phyloP scores from a whole-genome alignment of 2,888 invertebrate genomes.

The Pheosia gnoma region DNA sequence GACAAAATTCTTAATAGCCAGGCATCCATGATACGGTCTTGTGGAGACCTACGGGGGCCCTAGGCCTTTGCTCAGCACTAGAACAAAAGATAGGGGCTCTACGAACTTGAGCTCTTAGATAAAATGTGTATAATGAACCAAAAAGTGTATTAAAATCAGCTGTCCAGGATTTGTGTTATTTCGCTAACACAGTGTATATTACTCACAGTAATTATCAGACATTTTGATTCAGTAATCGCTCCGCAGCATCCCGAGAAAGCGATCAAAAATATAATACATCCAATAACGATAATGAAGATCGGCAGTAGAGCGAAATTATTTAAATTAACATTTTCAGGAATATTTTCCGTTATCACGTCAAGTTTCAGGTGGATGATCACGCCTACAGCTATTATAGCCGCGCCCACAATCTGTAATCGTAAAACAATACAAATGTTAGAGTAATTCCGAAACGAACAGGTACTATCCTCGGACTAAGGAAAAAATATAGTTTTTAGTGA shows the following conservation, averaged over 20 bases:
- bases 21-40: no score
- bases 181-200: neutral
- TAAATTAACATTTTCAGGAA: neutral
- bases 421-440: neutral
- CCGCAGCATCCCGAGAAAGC: conserved; percentile 35
- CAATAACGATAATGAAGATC: conserved; percentile 21
- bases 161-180: no score
- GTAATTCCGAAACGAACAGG: neutral
- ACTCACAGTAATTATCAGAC: conserved; percentile 30
- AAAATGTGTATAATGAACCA: no score
- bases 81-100: no score
- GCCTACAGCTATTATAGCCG: conserved; percentile 21
- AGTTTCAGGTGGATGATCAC: neutral
- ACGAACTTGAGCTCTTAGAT: no score
- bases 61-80: no score
- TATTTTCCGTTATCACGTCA: neutral
- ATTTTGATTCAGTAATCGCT: conserved; percentile 32
- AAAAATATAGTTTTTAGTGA: no score
- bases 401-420: conserved; percentile 26
- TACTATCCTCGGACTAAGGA: no score
- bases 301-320: conserved; percentile 12
- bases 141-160: no score
- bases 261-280: conserved; percentile 22
- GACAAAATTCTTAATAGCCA: no score
- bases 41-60: no score